Evolutionary conservation across 2,797 vertebrate species (phyloP).

Genomic region (Hemitrygon akajei): DNA sequence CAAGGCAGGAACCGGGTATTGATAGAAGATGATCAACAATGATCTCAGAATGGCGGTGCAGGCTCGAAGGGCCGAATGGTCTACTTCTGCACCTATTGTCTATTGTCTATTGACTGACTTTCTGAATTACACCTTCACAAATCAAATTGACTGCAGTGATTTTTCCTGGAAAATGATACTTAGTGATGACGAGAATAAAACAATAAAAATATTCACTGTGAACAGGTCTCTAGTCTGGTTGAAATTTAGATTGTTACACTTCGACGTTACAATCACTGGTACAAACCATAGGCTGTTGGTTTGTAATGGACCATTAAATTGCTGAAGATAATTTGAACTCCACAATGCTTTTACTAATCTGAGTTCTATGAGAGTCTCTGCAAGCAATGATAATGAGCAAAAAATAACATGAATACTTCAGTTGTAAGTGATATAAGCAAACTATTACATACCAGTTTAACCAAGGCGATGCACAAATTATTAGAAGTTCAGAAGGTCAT

Average conservation of each 20-base stretch:
- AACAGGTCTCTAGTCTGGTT: background rate
- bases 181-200: background rate
- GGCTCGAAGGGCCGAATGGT: no score
- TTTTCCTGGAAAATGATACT: background rate
- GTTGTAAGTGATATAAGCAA: no score
- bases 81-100: no score
- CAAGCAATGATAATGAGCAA: background rate
- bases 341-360: no score
- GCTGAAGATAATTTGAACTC: background rate
- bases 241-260: background rate
- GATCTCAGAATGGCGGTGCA: no score
- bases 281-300: background rate
- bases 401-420: background rate
- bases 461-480: no score
- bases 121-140: background rate
- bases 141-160: background rate
- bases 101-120: no score
- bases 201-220: background rate
- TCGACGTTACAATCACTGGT: background rate
- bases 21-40: no score
- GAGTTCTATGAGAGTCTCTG: background rate
- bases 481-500: no score
- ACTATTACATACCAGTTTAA: no score
- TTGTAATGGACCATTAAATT: background rate
- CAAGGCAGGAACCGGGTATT: no score